phyloP scores from a whole-genome alignment of 2,113 vertebrate species.

The Ceuthmochares aereus region DNA sequence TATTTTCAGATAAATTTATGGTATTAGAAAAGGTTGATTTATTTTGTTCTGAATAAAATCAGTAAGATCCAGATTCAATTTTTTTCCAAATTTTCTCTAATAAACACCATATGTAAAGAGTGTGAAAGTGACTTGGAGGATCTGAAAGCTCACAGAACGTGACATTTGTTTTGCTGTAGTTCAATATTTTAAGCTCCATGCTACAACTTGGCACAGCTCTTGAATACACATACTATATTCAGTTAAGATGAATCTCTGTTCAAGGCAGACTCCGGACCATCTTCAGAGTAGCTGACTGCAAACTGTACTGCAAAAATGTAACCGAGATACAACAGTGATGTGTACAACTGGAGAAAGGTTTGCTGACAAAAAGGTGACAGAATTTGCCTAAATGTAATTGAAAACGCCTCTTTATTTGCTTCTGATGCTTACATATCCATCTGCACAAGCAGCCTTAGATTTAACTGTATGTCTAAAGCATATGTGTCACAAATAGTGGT shows the following conservation, averaged over 20 bases:
- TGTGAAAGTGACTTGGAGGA: not conserved
- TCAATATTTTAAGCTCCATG: conserved; percentile 12
- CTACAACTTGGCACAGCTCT: not conserved
- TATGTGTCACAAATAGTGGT: not conserved
- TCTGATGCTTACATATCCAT: not conserved
- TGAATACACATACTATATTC: not conserved
- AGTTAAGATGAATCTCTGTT: not conserved
- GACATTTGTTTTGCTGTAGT: conserved; percentile 5
- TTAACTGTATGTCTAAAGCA: not conserved
- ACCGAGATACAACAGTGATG: not conserved
- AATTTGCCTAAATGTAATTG: not conserved
- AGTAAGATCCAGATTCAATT: not conserved
- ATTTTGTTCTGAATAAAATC: not conserved
- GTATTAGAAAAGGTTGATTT: not conserved
- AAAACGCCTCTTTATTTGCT: not conserved
- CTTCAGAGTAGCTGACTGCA: not conserved
- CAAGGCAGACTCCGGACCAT: not conserved
- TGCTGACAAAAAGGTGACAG: not conserved
- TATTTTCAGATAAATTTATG: not conserved
- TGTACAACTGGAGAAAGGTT: not conserved
- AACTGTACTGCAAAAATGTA: not conserved
- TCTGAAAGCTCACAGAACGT: not conserved
- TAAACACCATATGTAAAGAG: not conserved
- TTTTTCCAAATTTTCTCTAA: not conserved
- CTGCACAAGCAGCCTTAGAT: not conserved